phyloP scores from a whole-genome alignment of 2,113 vertebrate genomes.

The Amblyornis subalaris region DNA sequence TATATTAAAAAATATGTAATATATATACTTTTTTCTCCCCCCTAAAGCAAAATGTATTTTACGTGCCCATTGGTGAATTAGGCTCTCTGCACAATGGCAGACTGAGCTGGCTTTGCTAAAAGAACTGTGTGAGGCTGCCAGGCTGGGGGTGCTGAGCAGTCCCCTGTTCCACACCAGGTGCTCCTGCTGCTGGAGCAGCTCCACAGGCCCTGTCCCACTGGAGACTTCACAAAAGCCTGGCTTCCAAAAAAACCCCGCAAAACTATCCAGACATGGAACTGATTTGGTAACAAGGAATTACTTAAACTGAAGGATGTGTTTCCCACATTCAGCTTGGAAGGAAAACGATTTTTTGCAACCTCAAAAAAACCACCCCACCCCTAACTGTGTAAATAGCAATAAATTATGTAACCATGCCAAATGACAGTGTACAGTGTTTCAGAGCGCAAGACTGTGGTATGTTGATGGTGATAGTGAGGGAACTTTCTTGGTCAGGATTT shows the following conservation, averaged over 20 bases:
- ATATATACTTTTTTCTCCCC: neutral
- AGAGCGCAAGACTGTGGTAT: neutral
- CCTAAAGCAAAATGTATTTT: neutral
- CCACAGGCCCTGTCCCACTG: rapidly evolving
- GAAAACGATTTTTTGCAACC: neutral
- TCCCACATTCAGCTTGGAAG: neutral
- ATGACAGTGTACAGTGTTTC: neutral
- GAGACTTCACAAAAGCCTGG: neutral
- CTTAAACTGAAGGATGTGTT: neutral
- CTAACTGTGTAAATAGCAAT: neutral
- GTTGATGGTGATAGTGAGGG: neutral
- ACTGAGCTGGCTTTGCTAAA: neutral
- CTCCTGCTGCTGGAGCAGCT: neutral
- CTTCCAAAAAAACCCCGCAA: neutral
- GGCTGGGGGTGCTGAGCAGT: neutral
- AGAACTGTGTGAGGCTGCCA: rapidly evolving
- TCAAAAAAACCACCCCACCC: neutral
- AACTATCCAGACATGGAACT: neutral
- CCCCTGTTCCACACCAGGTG: neutral
- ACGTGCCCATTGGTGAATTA: rapidly evolving
- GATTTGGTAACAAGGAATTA: neutral
- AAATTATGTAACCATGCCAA: neutral
- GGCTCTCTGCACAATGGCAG: neutral
- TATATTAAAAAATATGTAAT: constrained; percentile 39
- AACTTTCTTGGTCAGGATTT: neutral